Evolutionary conservation across 1,140 invertebrate species (phyloP), one percentile per base, ranked within the genome.

Genomic region (Lucilia cuprina): DNA sequence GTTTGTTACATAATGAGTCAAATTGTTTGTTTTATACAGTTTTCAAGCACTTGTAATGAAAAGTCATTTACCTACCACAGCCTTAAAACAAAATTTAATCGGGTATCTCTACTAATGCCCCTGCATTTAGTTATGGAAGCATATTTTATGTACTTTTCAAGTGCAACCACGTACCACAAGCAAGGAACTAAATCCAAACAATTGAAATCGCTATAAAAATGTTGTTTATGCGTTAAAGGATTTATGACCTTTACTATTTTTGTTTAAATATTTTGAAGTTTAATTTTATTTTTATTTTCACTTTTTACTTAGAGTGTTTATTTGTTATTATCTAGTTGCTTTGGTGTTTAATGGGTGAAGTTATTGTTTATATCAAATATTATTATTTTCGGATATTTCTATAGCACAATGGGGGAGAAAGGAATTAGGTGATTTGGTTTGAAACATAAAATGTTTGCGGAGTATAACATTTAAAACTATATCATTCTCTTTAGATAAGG

Each of bases 171-270:
- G 21, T 21, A 70, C 65, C 65, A 70, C 65, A 21, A 21, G 5
- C n/a, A 25, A 70, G 65, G 17, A 21, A 7, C 19, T 70, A 70
- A 70, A 60, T 60, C 55, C 55, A 60, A 70, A 70, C 77, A 47
- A 80, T 80, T 50, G 41, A 49, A 50, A 80, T 80, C 47, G 19
- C 77, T 49, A 49, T 80, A 50, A 80, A 78, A 80, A 80, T 80
- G 77, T 80, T 80, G 41, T 80, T 80, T 80, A 80, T 80, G 77
- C 77, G 75, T 25, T 80, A 80, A 80, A 80, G 77, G 77, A 80
- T 80, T 80, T 80, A 80, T 80, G 77, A 2, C 3, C 25, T 70
- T 4, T n/a, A n/a, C 74, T 41, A 41, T 41, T 80, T 50, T 80
- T 12, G 12, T 21, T 49, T 21, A 80, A 77, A 49, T 50, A 49